Percentiles rank a stretch among this genome's conserved stretches.
Evolutionary conservation across 2,888 invertebrate genomes (phyloP).

Genomic region (Tromatobia lineatoria): DNA sequence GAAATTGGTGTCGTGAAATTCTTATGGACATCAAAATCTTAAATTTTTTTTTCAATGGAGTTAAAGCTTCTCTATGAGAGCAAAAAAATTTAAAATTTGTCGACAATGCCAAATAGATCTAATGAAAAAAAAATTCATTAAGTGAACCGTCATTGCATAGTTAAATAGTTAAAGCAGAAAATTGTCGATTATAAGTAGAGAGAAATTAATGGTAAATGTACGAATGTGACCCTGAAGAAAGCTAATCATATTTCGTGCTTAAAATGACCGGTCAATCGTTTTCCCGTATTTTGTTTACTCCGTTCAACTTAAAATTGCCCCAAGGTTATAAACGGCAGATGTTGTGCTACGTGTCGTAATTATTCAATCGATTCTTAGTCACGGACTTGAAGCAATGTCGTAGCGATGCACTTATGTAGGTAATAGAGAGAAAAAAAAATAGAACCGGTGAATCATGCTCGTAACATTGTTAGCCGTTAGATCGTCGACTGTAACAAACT

Average conservation of each 20-base stretch:
- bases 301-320: not conserved
- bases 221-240: too few relatives aligned
- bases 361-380: slow-evolving; percentile 61
- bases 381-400: slow-evolving; percentile 11
- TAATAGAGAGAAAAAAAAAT: slow-evolving; percentile 18
- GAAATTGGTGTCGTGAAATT: too few relatives aligned
- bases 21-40: too few relatives aligned
- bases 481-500: slow-evolving; percentile 4
- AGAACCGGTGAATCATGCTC: slow-evolving; percentile 33
- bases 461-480: slow-evolving; percentile 26
- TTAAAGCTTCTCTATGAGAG: too few relatives aligned
- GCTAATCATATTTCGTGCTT: not conserved
- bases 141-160: too few relatives aligned
- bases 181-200: too few relatives aligned
- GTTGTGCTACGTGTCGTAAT: slow-evolving; percentile 26
- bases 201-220: too few relatives aligned
- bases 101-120: too few relatives aligned
- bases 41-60: too few relatives aligned
- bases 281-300: not conserved
- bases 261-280: not conserved
- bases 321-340: not conserved
- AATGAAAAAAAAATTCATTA: too few relatives aligned
- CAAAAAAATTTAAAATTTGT: too few relatives aligned
- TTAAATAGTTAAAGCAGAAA: too few relatives aligned
- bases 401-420: slow-evolving; percentile 25